These are phyloP conservation scores for Sisyra nigra DNA, from an alignment of 2,888 invertebrate genomes.

Conservation along the genomic window DNA sequence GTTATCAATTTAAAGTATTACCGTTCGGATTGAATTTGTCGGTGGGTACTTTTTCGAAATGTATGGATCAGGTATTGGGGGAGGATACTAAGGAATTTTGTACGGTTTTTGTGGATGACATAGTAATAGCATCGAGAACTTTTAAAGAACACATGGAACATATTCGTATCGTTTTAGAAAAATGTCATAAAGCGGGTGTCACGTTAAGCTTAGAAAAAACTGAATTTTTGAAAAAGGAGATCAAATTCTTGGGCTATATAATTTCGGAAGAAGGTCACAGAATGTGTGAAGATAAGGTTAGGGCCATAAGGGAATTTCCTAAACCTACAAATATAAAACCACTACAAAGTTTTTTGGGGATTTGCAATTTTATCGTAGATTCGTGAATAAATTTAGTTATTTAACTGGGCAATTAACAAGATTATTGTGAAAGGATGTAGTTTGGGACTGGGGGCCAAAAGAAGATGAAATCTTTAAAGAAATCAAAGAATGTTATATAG, in stretches of 20 bases:
- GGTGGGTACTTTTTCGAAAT: conserved; percentile 3
- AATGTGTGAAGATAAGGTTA: neutral
- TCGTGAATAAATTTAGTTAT: neutral
- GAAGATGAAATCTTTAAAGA: neutral
- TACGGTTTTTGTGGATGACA: conserved; percentile 3
- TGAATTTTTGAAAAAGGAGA: neutral
- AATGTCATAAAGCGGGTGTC: neutral
- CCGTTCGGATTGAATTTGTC: conserved; percentile 5
- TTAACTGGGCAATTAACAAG: neutral
- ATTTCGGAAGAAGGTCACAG: neutral
- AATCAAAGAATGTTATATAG: neutral
- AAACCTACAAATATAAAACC: conserved; percentile 7
- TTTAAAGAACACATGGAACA: conserved; percentile 3
- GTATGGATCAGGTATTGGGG: conserved; percentile 1
- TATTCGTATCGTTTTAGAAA: neutral
- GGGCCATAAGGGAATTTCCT: conserved; percentile 2
- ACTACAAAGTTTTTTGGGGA: conserved; percentile 9
- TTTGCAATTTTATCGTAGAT: conserved; percentile 10
- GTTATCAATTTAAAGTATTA: too few species aligned
- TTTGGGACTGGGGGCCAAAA: neutral
- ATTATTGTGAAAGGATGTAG: neutral
- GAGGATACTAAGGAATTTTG: conserved; percentile 1
- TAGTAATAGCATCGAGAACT: neutral
- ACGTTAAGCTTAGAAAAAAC: conserved; percentile 7
- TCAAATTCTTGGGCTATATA: conserved; percentile 3